Evolutionary conservation across 37 sponge, comb jelly and placozoan species (phyloP).

Genomic region (Oopsacas minuta): DNA sequence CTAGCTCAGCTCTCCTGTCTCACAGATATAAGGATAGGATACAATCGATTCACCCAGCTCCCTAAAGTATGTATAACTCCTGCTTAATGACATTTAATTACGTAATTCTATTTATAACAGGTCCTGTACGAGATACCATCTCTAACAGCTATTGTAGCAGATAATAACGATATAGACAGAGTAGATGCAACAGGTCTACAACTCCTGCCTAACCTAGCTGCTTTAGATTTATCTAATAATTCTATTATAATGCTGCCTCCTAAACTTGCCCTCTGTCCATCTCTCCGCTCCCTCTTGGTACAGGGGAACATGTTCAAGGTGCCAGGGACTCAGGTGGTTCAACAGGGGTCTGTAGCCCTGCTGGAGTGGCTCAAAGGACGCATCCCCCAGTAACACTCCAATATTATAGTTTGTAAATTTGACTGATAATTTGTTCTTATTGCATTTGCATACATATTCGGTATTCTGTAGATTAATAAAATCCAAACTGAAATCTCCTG

Average conservation of each 20-base stretch:
- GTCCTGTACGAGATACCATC: not conserved
- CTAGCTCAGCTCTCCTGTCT: slow-evolving; percentile 13
- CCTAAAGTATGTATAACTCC: not conserved
- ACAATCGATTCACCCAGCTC: not conserved
- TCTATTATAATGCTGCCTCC: not conserved
- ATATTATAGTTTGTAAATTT: not conserved
- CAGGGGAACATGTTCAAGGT: slow-evolving; percentile 10
- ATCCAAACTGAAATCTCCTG: not conserved
- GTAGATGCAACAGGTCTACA: not conserved
- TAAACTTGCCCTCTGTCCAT: not conserved
- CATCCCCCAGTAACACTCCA: not conserved
- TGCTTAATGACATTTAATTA: not conserved
- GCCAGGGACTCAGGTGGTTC: not conserved
- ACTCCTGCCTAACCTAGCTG: not conserved
- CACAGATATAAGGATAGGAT: not conserved
- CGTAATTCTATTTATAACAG: not conserved
- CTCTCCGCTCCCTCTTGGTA: not conserved
- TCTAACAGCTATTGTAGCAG: not conserved
- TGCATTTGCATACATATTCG: not conserved
- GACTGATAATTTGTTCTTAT: not conserved
- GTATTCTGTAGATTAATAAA: not conserved
- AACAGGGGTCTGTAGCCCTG: not conserved
- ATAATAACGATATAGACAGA: not conserved
- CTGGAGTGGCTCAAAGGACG: not conserved
- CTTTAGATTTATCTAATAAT: not conserved